These are phyloP conservation scores for Parauchenoglanis punctatus DNA, from an alignment of 2,797 vertebrate species.

Conservation along the genomic window DNA sequence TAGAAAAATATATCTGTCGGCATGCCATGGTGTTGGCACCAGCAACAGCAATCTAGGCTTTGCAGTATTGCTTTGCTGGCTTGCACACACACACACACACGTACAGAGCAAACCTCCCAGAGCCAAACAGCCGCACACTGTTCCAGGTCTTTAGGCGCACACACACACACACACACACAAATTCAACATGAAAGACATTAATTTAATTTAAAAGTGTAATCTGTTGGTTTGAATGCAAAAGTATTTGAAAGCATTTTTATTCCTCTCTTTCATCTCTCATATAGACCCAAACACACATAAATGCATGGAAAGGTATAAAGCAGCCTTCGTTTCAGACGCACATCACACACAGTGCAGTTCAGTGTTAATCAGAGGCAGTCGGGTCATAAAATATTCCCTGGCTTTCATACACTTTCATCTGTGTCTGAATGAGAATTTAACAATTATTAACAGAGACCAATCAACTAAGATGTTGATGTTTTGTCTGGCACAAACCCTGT, in stretches of 20 bases:
- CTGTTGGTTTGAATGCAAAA: neutral
- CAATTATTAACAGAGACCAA: slow-evolving; percentile 2
- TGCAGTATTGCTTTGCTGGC: neutral
- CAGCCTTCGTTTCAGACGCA: neutral
- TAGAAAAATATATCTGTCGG: neutral
- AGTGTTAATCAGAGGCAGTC: slow-evolving; percentile 10
- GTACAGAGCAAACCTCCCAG: neutral
- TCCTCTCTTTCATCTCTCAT: neutral
- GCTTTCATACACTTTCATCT: slow-evolving; percentile 2
- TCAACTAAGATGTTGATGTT: neutral
- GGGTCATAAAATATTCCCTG: neutral
- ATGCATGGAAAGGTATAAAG: neutral
- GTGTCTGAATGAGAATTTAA: neutral
- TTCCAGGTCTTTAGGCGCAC: neutral
- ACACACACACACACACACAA: slow-evolving; percentile 18
- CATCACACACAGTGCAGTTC: slow-evolving; percentile 20
- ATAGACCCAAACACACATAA: neutral
- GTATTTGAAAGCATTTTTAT: neutral
- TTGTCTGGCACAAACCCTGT: neutral
- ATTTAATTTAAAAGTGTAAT: neutral
- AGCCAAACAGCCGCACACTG: slow-evolving; percentile 25
- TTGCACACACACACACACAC: slow-evolving; percentile 10
- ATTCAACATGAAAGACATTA: neutral
- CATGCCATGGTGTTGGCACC: slow-evolving; percentile 2
- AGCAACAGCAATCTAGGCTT: slow-evolving; percentile 11